Evolutionary conservation across 2,797 vertebrate species (phyloP), one percentile per base, ranked within the genome.

Genomic region (Florisuga fusca): DNA sequence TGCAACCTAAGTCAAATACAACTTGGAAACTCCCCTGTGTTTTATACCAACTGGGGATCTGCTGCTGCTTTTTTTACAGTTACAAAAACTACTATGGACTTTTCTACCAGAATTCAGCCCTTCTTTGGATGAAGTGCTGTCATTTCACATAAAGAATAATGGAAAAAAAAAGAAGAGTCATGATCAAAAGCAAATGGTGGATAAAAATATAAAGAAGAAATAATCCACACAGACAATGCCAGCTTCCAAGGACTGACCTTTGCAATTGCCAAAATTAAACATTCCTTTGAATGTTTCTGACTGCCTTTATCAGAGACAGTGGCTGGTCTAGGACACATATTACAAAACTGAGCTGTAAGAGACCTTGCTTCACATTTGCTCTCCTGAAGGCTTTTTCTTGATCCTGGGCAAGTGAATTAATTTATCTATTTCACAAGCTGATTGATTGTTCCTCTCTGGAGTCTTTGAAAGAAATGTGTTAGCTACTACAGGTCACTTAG

Each of bases 361-460:
- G 46, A 84, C 7, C 21, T 87, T 62, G 15, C 27, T 81, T 90
- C 33, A 22, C 1, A 1, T 55, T 10, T 15, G 18, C 29, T 84
- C 67, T 84, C 33, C 22, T 33, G 34, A 59, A 87, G 59, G 34
- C 14, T 74, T 93, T 89, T 72, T 75, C 58, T 61, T 81, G 17
- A 62, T 91, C 68, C 84, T 58, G 29, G 79, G 20, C 36, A 78
- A 88, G 20, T 75, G 50, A 91, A 87, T 86, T 91, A 0, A 64
- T 88, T 90, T 84, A 53, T 79, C 63, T 85, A 2, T 90, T 86
- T 88, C 79, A 87, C 67, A 82, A 55, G 46, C 25, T 84, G 86
- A 90, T 29, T 46, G 58, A 66, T 6, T 41, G 54, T 7, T 93
- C 31, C 45, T 81, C 50, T 33, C 29, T 41, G 38, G 29, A 86